Percentiles rank a stretch among this genome's conserved stretches.
Evolutionary conservation across 2,113 vertebrate species (phyloP).

Genomic region (Podilymbus podiceps): DNA sequence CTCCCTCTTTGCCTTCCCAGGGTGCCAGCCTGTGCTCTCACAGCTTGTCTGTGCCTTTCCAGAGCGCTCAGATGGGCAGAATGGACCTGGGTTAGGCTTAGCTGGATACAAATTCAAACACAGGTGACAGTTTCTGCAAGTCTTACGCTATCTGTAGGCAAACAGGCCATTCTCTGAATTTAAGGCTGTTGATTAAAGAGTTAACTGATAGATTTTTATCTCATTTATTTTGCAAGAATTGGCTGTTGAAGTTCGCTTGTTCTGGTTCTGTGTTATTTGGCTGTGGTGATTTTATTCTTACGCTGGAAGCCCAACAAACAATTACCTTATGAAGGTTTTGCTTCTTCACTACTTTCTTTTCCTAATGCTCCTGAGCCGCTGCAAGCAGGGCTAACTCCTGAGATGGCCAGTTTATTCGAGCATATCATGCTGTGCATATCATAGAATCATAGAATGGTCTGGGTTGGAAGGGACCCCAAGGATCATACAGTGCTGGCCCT

Average conservation of each 20-base stretch:
- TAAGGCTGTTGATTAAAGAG: background rate
- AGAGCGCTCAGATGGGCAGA: background rate
- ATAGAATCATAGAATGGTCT: too few species aligned
- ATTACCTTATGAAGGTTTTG: background rate
- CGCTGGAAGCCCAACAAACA: background rate
- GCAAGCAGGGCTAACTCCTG: rapidly evolving
- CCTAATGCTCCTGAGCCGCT: background rate
- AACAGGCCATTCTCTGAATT: background rate
- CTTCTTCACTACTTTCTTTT: background rate
- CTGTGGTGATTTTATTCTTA: background rate
- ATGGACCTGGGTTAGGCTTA: background rate
- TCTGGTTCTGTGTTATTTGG: background rate
- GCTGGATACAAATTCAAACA: background rate
- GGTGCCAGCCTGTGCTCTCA: background rate
- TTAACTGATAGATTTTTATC: background rate
- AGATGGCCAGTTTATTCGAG: background rate
- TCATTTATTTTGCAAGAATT: background rate
- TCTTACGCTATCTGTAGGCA: background rate
- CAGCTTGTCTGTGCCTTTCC: background rate
- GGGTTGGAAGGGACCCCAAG: too few species aligned
- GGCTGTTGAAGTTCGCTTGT: background rate
- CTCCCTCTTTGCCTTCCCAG: background rate
- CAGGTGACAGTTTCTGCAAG: background rate
- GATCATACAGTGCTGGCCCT: background rate
- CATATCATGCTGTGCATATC: rapidly evolving